These are phyloP conservation scores for Teleopsis dalmanni DNA, from an alignment of 1,140 invertebrate species.

Conservation along the genomic window DNA sequence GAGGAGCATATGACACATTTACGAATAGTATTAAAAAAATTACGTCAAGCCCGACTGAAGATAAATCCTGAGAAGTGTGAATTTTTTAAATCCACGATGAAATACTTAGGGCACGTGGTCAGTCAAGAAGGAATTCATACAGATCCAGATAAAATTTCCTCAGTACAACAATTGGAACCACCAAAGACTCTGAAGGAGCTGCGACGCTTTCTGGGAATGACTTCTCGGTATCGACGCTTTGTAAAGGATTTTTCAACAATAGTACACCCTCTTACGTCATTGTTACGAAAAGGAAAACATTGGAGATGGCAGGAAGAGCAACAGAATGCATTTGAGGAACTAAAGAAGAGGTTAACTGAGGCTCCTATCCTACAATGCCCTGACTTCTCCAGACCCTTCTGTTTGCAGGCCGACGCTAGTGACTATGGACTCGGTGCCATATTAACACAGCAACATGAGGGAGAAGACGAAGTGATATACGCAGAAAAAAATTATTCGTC, in stretches of 20 bases:
- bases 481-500: slow-evolving; percentile 37
- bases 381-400: no score
- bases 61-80: slow-evolving; percentile 1
- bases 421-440: slow-evolving; percentile 21
- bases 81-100: no score
- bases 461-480: slow-evolving; percentile 7
- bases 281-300: no score
- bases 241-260: slow-evolving; percentile 32
- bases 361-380: no score
- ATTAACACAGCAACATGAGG: slow-evolving; percentile 15
- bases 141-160: no score
- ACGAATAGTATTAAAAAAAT: background rate
- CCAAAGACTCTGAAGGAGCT: slow-evolving; percentile 17
- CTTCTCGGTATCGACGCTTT: slow-evolving; percentile 38
- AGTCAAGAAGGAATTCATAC: no score
- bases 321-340: no score
- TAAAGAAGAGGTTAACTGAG: no score
- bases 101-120: no score
- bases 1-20: background rate
- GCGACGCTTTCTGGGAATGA: slow-evolving; percentile 35
- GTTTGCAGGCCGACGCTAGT: slow-evolving; percentile 20
- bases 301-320: no score
- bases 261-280: no score
- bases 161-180: background rate
- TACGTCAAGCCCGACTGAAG: background rate